These are phyloP conservation scores for Hydrozoanthus gracilis DNA, from an alignment of 92 coral and sea anemone species.

Conservation along the genomic window DNA sequence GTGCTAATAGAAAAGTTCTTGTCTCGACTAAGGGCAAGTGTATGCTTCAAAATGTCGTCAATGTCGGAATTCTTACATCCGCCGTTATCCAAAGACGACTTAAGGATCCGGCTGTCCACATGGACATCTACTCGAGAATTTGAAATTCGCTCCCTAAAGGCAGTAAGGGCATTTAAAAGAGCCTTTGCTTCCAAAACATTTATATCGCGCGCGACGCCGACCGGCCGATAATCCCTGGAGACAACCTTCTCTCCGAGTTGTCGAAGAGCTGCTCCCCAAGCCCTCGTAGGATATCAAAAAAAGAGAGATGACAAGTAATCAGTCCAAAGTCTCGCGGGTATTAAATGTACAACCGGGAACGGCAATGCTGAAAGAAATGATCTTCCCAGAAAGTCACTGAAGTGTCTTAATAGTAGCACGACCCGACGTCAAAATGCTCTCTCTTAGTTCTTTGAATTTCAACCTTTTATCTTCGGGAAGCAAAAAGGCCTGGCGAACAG, in stretches of 20 bases:
- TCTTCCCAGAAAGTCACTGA: constrained; percentile 55
- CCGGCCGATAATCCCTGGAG: neutral
- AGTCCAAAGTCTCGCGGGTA: too few species aligned
- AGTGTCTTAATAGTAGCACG: neutral
- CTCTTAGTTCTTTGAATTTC: constrained; percentile 56
- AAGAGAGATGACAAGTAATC: too few species aligned
- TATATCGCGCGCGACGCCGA: neutral
- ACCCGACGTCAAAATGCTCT: constrained; percentile 33
- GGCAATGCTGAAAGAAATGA: too few species aligned
- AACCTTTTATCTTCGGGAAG: constrained; percentile 56
- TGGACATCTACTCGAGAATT: constrained; percentile 59
- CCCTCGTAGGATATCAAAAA: too few species aligned
- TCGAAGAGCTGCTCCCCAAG: neutral
- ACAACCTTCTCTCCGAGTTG: neutral
- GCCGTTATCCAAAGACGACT: constrained; percentile 45
- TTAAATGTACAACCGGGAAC: too few species aligned
- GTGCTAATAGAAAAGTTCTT: constrained; percentile 33
- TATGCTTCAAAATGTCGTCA: constrained; percentile 43
- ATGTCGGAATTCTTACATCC: constrained; percentile 2
- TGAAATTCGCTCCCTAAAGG: constrained; percentile 38
- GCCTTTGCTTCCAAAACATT: constrained; percentile 47
- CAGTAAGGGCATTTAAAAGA: constrained; percentile 46
- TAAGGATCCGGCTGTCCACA: constrained; percentile 46
- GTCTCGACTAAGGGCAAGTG: constrained; percentile 28
- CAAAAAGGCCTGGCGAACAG: constrained; percentile 52